Evolutionary conservation across 2,113 vertebrate genomes (phyloP).

Genomic region (Recurvirostra avosetta): DNA sequence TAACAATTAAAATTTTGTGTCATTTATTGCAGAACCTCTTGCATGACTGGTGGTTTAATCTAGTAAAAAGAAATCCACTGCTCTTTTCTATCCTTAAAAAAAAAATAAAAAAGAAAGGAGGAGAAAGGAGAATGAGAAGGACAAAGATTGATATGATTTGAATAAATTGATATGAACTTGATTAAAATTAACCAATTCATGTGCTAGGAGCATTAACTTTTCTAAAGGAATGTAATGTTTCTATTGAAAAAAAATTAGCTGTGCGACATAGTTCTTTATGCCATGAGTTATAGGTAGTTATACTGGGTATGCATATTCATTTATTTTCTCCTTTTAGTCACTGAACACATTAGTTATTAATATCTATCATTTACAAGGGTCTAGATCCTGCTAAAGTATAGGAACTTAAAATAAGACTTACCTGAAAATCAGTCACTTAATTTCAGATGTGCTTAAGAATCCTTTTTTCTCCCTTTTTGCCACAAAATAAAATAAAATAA

Average conservation of each 20-base stretch:
- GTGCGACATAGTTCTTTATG: neutral
- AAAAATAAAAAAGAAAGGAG: neutral
- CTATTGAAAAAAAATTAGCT: neutral
- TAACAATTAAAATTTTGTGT: neutral
- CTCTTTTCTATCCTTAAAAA: neutral
- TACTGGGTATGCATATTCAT: neutral
- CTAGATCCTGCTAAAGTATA: neutral
- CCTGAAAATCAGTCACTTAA: neutral
- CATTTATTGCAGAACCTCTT: neutral
- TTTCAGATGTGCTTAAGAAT: neutral
- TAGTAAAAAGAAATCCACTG: neutral
- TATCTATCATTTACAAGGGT: neutral
- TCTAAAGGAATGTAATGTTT: neutral
- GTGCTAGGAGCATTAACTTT: neutral
- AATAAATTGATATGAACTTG: neutral
- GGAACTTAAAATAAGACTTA: neutral
- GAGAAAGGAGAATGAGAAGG: neutral
- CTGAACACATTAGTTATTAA: neutral
- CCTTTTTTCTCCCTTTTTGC: neutral
- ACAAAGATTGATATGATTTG: neutral
- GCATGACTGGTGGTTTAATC: neutral
- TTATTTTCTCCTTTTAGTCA: neutral
- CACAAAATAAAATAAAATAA: neutral
- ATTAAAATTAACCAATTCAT: neutral
- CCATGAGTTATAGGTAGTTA: neutral